These are phyloP conservation scores for Parelbella ahira DNA, from an alignment of 2,888 invertebrate species.

Conservation along the genomic window DNA sequence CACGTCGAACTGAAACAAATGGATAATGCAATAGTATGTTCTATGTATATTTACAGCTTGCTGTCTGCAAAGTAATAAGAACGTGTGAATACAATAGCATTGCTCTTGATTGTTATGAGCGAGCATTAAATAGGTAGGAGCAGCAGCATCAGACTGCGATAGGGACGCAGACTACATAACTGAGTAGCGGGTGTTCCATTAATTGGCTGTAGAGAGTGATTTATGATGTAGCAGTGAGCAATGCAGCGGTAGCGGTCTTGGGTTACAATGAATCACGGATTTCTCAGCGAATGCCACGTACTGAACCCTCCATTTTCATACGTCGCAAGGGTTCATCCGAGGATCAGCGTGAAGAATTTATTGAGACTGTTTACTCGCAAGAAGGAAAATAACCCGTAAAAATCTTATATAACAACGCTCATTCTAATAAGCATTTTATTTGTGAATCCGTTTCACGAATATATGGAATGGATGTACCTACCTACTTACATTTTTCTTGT, in stretches of 20 bases:
- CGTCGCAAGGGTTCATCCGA: conserved; percentile 58
- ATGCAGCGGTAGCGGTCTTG: conserved; percentile 41
- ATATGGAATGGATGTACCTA: no score
- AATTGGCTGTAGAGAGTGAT: conserved; percentile 43
- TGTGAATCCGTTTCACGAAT: conserved; percentile 19
- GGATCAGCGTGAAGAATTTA: conserved; percentile 70
- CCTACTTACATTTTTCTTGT: no score
- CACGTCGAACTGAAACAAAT: neutral
- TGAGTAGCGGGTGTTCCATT: conserved; percentile 34
- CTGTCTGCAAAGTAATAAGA: no score
- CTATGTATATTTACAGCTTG: no score
- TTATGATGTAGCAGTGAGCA: conserved; percentile 45
- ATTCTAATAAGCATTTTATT: conserved; percentile 28
- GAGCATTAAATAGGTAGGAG: conserved; percentile 9
- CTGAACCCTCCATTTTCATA: conserved; percentile 61
- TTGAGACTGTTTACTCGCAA: conserved; percentile 57
- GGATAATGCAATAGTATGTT: no score
- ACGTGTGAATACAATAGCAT: conserved; percentile 5
- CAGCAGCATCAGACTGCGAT: no score
- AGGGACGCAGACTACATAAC: conserved; percentile 14
- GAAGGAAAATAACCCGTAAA: conserved; percentile 30
- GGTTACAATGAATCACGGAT: conserved; percentile 50
- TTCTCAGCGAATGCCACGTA: conserved; percentile 36
- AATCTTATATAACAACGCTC: conserved; percentile 28
- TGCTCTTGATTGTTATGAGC: conserved; percentile 25